Conservation (phyloP, 2,113 vertebrate genomes). For the Tragulus kanchil region DNA sequence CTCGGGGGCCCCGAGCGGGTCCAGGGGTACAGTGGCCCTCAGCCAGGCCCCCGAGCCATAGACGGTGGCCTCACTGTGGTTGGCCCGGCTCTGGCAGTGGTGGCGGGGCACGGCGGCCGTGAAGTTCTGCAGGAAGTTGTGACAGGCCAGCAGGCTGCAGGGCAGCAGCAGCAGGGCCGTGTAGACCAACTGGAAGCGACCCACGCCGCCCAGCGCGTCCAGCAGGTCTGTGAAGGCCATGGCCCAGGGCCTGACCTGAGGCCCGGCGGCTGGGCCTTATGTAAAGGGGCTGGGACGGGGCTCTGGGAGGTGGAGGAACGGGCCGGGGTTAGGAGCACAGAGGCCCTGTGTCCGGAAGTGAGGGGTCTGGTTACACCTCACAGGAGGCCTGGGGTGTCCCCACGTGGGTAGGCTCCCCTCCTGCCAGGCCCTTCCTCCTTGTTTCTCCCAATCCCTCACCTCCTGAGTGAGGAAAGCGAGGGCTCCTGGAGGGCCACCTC, state of each 20-base stretch:
- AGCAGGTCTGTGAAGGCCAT: slow-evolving; percentile 88
- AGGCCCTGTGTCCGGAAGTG: background rate
- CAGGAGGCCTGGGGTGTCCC: background rate
- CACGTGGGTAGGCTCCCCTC: background rate
- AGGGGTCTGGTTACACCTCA: slow-evolving; percentile 58
- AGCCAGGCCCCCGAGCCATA: background rate
- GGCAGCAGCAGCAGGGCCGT: slow-evolving; percentile 76
- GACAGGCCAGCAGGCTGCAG: slow-evolving; percentile 82
- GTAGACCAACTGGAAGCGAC: slow-evolving; percentile 84
- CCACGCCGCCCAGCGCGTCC: slow-evolving; percentile 84
- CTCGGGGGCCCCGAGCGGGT: background rate
- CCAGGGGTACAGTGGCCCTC: slow-evolving; percentile 65
- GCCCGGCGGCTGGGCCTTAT: slow-evolving; percentile 40
- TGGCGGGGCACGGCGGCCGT: slow-evolving; percentile 71
- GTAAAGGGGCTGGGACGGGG: background rate
- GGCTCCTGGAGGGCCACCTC: rapidly evolving
- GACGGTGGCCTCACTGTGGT: background rate
- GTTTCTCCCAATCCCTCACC: background rate
- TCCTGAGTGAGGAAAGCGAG: background rate
- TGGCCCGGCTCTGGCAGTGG: slow-evolving; percentile 54
- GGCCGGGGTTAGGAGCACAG: background rate
- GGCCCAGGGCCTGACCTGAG: rapidly evolving
- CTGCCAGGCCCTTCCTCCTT: background rate
- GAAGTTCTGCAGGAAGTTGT: slow-evolving; percentile 89
- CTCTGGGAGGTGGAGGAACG: slow-evolving; percentile 18